phyloP scores from a whole-genome alignment of 2,113 vertebrate species.

The Syngnathus typhle region DNA sequence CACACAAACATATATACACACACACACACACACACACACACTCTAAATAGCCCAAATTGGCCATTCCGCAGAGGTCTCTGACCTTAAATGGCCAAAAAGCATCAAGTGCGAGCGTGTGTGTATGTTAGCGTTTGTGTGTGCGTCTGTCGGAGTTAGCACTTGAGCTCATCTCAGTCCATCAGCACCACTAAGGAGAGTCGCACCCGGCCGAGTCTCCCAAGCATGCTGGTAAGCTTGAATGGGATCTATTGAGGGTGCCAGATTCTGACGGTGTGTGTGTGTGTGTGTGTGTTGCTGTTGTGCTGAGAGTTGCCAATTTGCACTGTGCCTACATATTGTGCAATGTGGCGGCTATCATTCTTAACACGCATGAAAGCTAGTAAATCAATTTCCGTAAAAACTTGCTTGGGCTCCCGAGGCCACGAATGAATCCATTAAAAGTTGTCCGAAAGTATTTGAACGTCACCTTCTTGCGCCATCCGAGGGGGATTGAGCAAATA shows the following conservation, averaged over 20 bases:
- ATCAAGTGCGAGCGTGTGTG: conserved; percentile 25
- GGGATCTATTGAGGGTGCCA: conserved; percentile 50
- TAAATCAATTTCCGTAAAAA: not conserved
- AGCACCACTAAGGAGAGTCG: conserved; percentile 47
- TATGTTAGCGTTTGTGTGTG: conserved; percentile 33
- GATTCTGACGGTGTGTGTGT: conserved; percentile 17
- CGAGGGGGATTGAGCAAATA: not conserved
- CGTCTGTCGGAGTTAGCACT: conserved; percentile 46
- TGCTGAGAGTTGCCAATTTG: no score
- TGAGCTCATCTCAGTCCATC: conserved; percentile 55
- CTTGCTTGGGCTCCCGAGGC: not conserved
- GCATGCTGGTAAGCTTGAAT: conserved; percentile 70
- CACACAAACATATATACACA: conserved; percentile 35
- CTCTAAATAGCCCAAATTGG: conserved; percentile 53
- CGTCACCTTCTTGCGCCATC: not conserved
- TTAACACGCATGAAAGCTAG: not conserved
- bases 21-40: conserved; percentile 30
- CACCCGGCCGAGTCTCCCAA: conserved; percentile 49
- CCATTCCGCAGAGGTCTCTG: conserved; percentile 38
- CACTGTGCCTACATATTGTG: not conserved
- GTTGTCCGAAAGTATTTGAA: not conserved
- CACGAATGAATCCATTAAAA: not conserved
- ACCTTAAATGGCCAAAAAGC: conserved; percentile 41
- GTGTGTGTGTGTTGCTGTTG: conserved; percentile 4
- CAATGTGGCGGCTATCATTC: not conserved